Evolutionary conservation across 37 sponge, comb jelly and placozoan genomes (phyloP).

Genomic region (Amphimedon queenslandica): DNA sequence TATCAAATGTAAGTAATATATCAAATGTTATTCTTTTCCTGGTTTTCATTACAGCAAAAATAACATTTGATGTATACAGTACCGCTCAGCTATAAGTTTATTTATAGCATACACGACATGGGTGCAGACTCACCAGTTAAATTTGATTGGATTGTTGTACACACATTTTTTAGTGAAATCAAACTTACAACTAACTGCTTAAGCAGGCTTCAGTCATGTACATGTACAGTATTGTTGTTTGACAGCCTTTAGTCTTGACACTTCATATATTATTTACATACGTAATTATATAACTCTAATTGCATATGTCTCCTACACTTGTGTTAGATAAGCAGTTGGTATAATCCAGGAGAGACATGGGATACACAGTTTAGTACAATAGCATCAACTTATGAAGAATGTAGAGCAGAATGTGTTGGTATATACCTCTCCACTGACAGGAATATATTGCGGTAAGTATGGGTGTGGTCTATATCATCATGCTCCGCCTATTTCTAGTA

Average conservation of each 20-base stretch:
- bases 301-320: background rate
- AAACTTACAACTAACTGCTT: no score
- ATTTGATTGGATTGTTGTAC: no score
- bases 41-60: no score
- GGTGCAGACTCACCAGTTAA: no score
- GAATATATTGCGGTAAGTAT: slow-evolving; percentile 70
- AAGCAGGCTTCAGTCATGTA: no score
- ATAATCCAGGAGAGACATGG: slow-evolving; percentile 77
- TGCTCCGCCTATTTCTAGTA: slow-evolving; percentile 25
- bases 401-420: slow-evolving; percentile 93
- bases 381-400: slow-evolving; percentile 88
- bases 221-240: background rate
- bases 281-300: background rate
- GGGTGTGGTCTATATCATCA: background rate
- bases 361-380: slow-evolving; percentile 67
- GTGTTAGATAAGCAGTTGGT: slow-evolving; percentile 68
- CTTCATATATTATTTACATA: background rate
- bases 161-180: no score
- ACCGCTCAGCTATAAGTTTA: no score
- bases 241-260: background rate
- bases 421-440: slow-evolving; percentile 72
- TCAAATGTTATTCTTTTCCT: no score
- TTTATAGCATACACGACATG: no score
- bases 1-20: no score
- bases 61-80: no score